Conservation (phyloP, 2,113 vertebrate species). For the Bos indicus region DNA sequence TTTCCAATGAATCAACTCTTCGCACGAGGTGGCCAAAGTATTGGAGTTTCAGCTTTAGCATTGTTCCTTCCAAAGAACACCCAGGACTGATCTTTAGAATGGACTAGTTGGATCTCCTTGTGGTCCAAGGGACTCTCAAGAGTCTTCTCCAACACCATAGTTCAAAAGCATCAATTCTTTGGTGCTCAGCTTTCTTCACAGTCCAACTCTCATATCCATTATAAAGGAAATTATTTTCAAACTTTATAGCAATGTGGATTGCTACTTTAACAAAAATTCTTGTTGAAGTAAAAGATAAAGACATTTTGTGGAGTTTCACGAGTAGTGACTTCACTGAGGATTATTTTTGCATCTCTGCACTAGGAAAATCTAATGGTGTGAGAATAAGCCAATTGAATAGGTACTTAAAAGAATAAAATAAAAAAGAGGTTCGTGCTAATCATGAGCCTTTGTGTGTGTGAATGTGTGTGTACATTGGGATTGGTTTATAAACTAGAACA, state of each 20-base stretch:
- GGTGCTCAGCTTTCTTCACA: too few relatives aligned
- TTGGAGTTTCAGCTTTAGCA: too few relatives aligned
- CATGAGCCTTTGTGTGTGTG: not conserved
- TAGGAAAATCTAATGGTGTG: not conserved
- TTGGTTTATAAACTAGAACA: not conserved
- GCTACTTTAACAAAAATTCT: not conserved
- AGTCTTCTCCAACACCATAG: too few relatives aligned
- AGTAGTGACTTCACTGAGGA: not conserved
- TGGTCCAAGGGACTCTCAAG: too few relatives aligned
- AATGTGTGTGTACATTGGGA: not conserved
- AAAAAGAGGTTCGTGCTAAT: not conserved
- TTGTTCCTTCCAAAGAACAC: too few relatives aligned
- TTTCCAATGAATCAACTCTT: too few relatives aligned
- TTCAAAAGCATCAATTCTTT: too few relatives aligned
- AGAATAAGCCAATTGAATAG: not conserved
- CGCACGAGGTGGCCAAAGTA: too few relatives aligned
- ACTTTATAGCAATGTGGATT: not conserved
- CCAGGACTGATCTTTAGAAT: too few relatives aligned
- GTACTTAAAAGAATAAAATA: not conserved
- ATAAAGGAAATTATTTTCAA: not conserved
- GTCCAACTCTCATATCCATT: too few relatives aligned
- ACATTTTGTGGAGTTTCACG: not conserved
- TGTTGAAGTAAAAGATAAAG: not conserved
- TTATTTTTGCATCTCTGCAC: not conserved
- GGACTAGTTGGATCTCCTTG: too few relatives aligned